phyloP scores from a whole-genome alignment of 2,113 vertebrate species.

The Cephalopholis sonnerati region DNA sequence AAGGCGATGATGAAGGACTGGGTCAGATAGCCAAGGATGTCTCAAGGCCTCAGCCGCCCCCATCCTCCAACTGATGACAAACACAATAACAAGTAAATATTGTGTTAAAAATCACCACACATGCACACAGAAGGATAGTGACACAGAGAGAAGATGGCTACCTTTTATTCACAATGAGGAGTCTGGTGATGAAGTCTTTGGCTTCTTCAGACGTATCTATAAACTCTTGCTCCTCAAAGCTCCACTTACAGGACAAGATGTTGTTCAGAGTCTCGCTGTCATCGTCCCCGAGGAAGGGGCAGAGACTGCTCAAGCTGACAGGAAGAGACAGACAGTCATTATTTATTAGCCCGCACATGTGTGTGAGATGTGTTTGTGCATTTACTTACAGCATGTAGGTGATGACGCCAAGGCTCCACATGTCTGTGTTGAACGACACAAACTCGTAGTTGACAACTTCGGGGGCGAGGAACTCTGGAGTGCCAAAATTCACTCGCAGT shows the following conservation, averaged over 20 bases:
- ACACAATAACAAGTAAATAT: constrained; percentile 23
- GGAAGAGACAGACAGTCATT: neutral
- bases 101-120: neutral
- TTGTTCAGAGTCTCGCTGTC: constrained; percentile 95
- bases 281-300: constrained; percentile 96
- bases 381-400: constrained; percentile 96
- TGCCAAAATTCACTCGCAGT: constrained; percentile 95
- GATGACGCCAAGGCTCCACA: constrained; percentile 98
- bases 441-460: constrained; percentile 97
- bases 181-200: constrained; percentile 95
- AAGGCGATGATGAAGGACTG: constrained; percentile 89
- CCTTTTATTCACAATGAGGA: constrained; percentile 95
- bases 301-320: constrained; percentile 93
- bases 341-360: neutral
- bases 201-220: constrained; percentile 89
- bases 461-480: constrained; percentile 96
- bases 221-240: constrained; percentile 95
- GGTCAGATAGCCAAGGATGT: constrained; percentile 94
- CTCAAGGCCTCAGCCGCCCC: constrained; percentile 93
- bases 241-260: constrained; percentile 93
- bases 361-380: neutral
- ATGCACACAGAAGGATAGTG: neutral
- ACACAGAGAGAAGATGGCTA: constrained; percentile 61
- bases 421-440: constrained; percentile 97
- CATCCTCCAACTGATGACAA: constrained; percentile 92